Evolutionary conservation across 30 jellyfish, hydroid and myxozoan species (phyloP).

Genomic region (Hydractinia symbiolongicarpus): DNA sequence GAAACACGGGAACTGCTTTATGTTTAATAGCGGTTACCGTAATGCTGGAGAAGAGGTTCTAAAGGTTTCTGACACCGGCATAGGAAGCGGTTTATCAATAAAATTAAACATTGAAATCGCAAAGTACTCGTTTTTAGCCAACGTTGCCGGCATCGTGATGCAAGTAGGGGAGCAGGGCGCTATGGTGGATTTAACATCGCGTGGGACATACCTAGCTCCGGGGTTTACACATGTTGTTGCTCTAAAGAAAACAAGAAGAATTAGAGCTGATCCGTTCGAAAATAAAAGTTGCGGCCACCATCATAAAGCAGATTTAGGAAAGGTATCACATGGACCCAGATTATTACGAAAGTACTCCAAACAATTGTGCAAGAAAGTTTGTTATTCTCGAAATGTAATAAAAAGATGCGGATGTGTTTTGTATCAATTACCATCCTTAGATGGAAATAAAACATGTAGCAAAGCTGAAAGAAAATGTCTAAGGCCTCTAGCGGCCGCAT

Average conservation of each 20-base stretch:
- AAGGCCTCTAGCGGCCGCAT: background rate
- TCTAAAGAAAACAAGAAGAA: background rate
- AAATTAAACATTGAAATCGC: background rate
- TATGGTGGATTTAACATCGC: background rate
- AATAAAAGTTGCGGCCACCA: background rate
- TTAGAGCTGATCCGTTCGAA: conserved; percentile 15
- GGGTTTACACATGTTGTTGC: background rate
- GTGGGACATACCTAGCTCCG: conserved; percentile 6
- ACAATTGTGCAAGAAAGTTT: background rate
- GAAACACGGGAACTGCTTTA: conserved; percentile 17
- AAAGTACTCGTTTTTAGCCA: background rate
- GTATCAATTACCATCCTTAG: background rate
- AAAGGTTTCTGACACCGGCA: background rate
- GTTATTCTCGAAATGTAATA: background rate
- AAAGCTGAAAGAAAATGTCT: background rate
- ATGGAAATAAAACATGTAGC: background rate
- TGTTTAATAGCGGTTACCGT: background rate
- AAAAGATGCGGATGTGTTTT: background rate
- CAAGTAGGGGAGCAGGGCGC: conserved; percentile 26
- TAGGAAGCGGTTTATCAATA: conserved; percentile 1
- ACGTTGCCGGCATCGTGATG: conserved; percentile 3
- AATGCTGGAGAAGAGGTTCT: background rate
- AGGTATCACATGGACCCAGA: background rate
- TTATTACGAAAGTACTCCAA: background rate
- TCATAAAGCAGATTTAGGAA: background rate